Base-by-base conservation (phyloP, 2,113 vertebrate species). In the Malurus melanocephalus region DNA sequence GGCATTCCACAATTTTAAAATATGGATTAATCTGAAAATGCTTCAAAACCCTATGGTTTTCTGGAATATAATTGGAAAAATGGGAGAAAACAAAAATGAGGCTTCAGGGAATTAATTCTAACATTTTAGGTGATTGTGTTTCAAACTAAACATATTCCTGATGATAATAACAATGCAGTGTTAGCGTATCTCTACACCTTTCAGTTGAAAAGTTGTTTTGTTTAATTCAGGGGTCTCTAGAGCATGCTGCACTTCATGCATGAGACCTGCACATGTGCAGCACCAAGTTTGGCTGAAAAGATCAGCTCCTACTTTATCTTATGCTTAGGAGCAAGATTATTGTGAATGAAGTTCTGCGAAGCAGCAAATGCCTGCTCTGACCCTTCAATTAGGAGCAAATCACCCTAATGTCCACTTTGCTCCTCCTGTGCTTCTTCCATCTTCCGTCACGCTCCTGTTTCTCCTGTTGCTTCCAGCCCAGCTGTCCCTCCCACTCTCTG, bases 311-410 rank as follows among this genome's bases (percentile, higher is more conserved):
- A 19, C 8, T 51, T 67, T 64, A 28, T 51, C 68, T 80, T 40
- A 61, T 2, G 0, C n/a, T 48, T 77, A 49, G 46, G 7, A 73
- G 18, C 72, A 51, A 43, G 48, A 20, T 11, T 40, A 13, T 38
- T 40, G 15, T 33, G 15, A 42, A 48, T 0, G 38, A 0, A 62
- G 9, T 7, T 40, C 35, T 33, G 24, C 0, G 0, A 40, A 48
- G 20, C 23, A 77, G 2, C 4, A 73, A 61, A 30, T 35, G 16
- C 17, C 23, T 61, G 32, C 17, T 72, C 8, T 13, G 57, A 76
- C 30, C 13, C 26, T 57, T 52, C 18, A 64, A 16, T 17, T 16
- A 57, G n/a, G 9, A 48, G 11, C 6, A 68, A 68, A 74, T 21
- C 28, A 52, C 11, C 11, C 10, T 4, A 6, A 64, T 3, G 11